Evolutionary conservation across 2,888 invertebrate species (phyloP).

Genomic region (Emmelina monodactyla): DNA sequence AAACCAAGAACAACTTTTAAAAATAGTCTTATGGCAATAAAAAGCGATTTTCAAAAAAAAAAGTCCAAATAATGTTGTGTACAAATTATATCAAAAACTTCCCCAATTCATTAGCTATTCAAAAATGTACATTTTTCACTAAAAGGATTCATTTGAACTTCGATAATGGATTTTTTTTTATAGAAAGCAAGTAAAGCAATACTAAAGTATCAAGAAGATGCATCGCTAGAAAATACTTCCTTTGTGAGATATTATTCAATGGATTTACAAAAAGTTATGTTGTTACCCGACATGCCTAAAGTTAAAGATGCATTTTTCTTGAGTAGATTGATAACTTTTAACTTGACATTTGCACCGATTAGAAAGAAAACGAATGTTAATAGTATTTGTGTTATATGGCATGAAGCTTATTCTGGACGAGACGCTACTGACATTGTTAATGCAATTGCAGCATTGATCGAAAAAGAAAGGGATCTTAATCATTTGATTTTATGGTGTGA

Average conservation of each 20-base stretch:
- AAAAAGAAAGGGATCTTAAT: slow-evolving; percentile 3
- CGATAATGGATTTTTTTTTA: too few relatives aligned
- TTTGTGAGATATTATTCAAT: neutral
- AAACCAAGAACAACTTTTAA: too few relatives aligned
- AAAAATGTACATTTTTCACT: too few relatives aligned
- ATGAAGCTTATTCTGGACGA: slow-evolving; percentile 3
- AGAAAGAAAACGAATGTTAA: slow-evolving; percentile 1
- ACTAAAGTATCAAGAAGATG: neutral
- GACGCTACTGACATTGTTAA: slow-evolving; percentile 6
- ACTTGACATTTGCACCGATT: neutral
- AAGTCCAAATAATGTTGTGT: too few relatives aligned
- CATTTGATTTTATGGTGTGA: slow-evolving; percentile 1
- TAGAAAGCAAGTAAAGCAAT: slow-evolving; percentile 4
- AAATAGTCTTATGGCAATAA: too few relatives aligned
- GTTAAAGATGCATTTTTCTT: slow-evolving; percentile 2
- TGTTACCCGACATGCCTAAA: neutral
- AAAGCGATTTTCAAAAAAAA: too few relatives aligned
- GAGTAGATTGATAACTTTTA: slow-evolving; percentile 1
- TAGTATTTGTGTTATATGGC: slow-evolving; percentile 4
- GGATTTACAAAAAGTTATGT: slow-evolving; percentile 5
- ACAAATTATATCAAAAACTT: too few relatives aligned
- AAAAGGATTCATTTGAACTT: too few relatives aligned
- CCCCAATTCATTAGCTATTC: too few relatives aligned
- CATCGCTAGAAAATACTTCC: neutral
- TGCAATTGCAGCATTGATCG: slow-evolving; percentile 3